Percentiles rank a stretch among this genome's conserved stretches.
Conservation (phyloP, 2,888 invertebrate genomes). For the Amphipyra tragopoginis region DNA sequence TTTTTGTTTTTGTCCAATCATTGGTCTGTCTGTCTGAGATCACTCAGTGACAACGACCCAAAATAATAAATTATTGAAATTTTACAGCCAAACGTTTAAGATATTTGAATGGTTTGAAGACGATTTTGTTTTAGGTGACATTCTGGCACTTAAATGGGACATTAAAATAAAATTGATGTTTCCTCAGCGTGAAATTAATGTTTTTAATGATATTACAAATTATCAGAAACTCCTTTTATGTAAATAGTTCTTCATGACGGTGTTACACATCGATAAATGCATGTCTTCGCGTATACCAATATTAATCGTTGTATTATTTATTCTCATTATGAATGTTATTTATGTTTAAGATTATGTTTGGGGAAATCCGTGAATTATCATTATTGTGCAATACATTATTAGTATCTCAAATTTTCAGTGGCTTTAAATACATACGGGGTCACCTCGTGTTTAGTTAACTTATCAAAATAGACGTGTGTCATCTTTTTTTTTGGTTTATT, state of each 20-base stretch:
- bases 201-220: conserved; percentile 8
- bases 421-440: too few species aligned
- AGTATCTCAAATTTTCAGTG: too few species aligned
- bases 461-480: not conserved
- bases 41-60: conserved; percentile 84
- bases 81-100: conserved; percentile 62
- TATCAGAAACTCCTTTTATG: conserved; percentile 4
- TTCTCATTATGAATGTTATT: too few species aligned
- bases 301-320: too few species aligned
- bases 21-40: conserved; percentile 80
- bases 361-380: too few species aligned
- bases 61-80: conserved; percentile 82
- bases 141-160: conserved; percentile 16
- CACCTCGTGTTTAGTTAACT: too few species aligned
- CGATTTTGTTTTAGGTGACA: conserved; percentile 24
- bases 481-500: not conserved
- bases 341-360: too few species aligned
- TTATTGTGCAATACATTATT: too few species aligned
- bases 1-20: conserved; percentile 75
- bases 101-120: conserved; percentile 12
- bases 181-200: conserved; percentile 8
- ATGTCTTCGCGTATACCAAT: too few species aligned
- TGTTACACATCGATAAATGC: too few species aligned
- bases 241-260: too few species aligned
- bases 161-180: conserved; percentile 32